Base-by-base conservation (phyloP, 2,888 invertebrate genomes). In the Phengaris arion region DNA sequence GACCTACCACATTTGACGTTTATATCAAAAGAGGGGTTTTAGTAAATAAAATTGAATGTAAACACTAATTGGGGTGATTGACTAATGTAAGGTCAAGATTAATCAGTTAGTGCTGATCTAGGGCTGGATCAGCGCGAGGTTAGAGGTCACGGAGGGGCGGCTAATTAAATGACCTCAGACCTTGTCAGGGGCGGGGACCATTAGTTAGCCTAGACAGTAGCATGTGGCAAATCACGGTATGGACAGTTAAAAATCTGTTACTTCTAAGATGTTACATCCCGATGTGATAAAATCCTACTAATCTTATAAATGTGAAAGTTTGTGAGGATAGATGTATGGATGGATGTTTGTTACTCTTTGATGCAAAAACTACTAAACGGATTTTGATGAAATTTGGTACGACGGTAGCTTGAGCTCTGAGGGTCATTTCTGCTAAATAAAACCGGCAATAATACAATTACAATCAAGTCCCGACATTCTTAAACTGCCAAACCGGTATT, bases 161-260 rank as follows among this genome's bases (percentile, higher is more conserved):
- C 35, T 72, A 72, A 72, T 72, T 72, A 72, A 72, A 54, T 72
- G 35, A 52, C 72, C 72, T 72, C 8, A 51, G 72, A 72, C 72
- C 72, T 72, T 72, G 72, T 72, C 72, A 52, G 52, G 72, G 72
- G 72, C 72, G 72, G 22, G 12, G 12, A 72, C 72, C 72, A 72
- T 72, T 72, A 72, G 6, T 72, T 72, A 72, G 54, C 22, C 64
- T 22, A 64, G 22, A 48, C 72, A 72, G 52, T 35, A 46, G 68
- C 13, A 48, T 15, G 68, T 69, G n/a, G 68, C 15, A 46, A 69
- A 48, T 48, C n/a, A 64, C 46, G 9, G 35, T 48, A 46, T 48
- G n/a, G 68, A 52, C 12, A 52, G 52, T 10, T 52, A 52, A 0
- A 10, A 7, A 48, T 48, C 48, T 48, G 6, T 8, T 48, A 48